Base-by-base conservation (phyloP, 92 coral and sea anemone genomes). In the Epizoanthus rinbou region DNA sequence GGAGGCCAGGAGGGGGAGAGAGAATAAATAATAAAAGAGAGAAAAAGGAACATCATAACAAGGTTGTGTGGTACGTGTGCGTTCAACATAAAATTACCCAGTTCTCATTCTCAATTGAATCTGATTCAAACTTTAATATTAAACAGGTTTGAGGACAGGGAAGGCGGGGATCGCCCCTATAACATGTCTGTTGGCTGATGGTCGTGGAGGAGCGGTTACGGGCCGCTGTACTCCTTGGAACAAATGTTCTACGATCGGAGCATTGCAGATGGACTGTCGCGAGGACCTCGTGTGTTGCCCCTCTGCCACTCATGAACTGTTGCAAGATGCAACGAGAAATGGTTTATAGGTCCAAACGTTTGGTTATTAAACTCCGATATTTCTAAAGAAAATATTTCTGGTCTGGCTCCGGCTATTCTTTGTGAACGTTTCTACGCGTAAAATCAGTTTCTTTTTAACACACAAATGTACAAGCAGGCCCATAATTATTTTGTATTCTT, bases 211-310 rank as follows among this genome's bases (percentile, higher is more conserved):
- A 1, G 43, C 56, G 14, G 82, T 76, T 4, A 76, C 69, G 5
- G 82, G 82, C 6, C 82, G 39, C 1, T 76, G 82, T 35, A 60
- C 82, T 11, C 82, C 82, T 0, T 76, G 82, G 82, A 76, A 76
- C 28, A 76, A 76, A 14, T 76, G 82, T 35, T 76, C 82, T 37
- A 60, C 70, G 31, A 76, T 76, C 18, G 82, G 82, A 39, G 82
- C 82, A 13, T 19, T 76, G 1, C 82, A 76, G 54, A 76, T 76
- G 82, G 70, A 76, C 68, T 76, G 82, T 60, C 14, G 21, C 13
- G 82, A 76, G 18, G 82, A 60, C 57, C 82, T 76, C n/a, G 82
- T 76, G 19, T 76, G 70, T 15, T 76, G 82, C 18, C 82, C 82
- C 19, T 37, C 70, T 8, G 62, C 63, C 22, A 60, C 39, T 35